Conservation (phyloP, 2,888 invertebrate species). For the Parelbella ahira region DNA sequence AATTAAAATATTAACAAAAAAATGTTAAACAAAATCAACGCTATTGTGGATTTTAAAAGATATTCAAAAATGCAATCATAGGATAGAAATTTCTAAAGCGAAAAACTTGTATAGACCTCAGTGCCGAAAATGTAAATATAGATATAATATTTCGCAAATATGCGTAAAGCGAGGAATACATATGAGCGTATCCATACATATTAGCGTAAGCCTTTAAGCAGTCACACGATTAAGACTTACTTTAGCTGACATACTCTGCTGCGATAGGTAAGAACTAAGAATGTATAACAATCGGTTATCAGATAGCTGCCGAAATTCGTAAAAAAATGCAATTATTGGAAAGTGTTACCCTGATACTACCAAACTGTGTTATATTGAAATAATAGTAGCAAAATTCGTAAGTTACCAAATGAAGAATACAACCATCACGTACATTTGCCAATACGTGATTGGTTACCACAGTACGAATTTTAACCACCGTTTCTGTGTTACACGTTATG, state of each 20-base stretch:
- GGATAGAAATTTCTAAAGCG: no score
- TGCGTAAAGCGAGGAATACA: slow-evolving; percentile 11
- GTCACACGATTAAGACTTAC: slow-evolving; percentile 18
- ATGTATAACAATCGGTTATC: background rate
- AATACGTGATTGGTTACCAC: no score
- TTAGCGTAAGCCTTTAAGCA: slow-evolving; percentile 13
- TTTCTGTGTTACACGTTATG: slow-evolving; percentile 34
- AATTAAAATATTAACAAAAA: no score
- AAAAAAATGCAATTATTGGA: background rate
- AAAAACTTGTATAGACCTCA: no score
- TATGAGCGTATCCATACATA: no score
- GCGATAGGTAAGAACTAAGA: slow-evolving; percentile 1
- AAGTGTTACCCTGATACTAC: slow-evolving; percentile 8
- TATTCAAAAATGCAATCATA: no score
- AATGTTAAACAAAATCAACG: no score
- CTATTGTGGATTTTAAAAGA: no score
- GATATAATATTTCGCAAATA: background rate
- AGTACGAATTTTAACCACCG: slow-evolving; percentile 4
- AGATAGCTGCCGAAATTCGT: background rate
- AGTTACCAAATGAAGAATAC: background rate
- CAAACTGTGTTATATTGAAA: slow-evolving; percentile 15
- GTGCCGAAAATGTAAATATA: background rate
- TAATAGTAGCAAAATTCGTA: slow-evolving; percentile 8
- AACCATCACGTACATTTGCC: background rate
- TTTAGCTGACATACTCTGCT: slow-evolving; percentile 14